phyloP scores from a whole-genome alignment of 2,113 vertebrate species.

The Cyanistes caeruleus region DNA sequence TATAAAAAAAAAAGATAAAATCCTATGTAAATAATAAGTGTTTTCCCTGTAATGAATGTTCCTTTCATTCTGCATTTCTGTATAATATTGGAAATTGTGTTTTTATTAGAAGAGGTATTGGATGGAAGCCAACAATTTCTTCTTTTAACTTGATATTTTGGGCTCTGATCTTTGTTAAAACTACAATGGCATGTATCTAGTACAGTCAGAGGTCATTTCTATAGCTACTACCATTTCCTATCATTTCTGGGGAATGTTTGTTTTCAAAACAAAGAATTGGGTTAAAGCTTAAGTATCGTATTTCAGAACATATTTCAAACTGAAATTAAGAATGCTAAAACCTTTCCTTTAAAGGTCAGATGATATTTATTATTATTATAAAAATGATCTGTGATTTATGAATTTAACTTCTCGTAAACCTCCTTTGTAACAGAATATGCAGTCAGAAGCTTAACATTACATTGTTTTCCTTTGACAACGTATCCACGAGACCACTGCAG shows the following conservation, averaged over 20 bases:
- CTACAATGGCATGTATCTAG: conserved; percentile 88
- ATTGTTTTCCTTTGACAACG: conserved; percentile 99
- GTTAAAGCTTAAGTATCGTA: conserved; percentile 86
- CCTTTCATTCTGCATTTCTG: conserved; percentile 77
- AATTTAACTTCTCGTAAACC: conserved; percentile 94
- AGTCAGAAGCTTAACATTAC: conserved; percentile 96
- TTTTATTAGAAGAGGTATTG: conserved; percentile 92
- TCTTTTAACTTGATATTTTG: conserved; percentile 89
- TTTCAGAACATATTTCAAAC: conserved; percentile 93
- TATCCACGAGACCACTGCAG: conserved; percentile 96
- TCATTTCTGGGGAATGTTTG: conserved; percentile 85
- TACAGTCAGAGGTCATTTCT: conserved; percentile 84
- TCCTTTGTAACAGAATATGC: conserved; percentile 98
- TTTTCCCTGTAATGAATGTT: conserved; percentile 79
- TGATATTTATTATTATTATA: conserved; percentile 90
- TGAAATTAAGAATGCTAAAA: conserved; percentile 89
- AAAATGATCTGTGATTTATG: conserved; percentile 97
- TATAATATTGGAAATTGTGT: conserved; percentile 79
- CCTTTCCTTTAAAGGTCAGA: conserved; percentile 95
- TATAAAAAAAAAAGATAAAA: conserved; percentile 73
- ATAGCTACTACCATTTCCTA: conserved; percentile 80
- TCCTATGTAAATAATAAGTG: conserved; percentile 78
- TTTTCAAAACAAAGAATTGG: conserved; percentile 88
- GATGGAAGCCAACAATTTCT: conserved; percentile 90
- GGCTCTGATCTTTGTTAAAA: conserved; percentile 86